Conservation (phyloP, 2,888 invertebrate species). For the Volucella inflata region DNA sequence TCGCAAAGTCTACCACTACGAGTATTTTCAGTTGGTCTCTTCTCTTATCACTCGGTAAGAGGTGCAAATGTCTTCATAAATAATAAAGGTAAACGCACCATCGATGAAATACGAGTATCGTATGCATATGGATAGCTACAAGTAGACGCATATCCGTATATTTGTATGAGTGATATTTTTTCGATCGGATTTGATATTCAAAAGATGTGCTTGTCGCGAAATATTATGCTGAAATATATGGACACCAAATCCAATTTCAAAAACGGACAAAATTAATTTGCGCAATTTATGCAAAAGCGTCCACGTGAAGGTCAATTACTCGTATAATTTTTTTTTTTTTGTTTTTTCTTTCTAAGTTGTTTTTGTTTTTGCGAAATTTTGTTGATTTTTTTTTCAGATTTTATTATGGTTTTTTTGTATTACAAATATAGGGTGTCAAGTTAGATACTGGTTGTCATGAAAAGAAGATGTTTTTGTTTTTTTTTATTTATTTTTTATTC, state of each 20-base stretch:
- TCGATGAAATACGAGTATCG: not conserved
- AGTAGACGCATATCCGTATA: not conserved
- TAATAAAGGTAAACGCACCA: conserved; percentile 9
- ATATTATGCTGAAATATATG: not conserved
- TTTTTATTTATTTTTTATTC: too few relatives aligned
- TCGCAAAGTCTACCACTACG: conserved; percentile 43
- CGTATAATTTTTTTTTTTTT: too few relatives aligned
- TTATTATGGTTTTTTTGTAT: too few relatives aligned
- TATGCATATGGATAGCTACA: not conserved
- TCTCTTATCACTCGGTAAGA: not conserved
- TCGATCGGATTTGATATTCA: conserved; percentile 40
- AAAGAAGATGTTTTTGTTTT: too few relatives aligned
- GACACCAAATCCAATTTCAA: not conserved
- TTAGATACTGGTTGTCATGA: too few relatives aligned
- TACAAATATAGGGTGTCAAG: too few relatives aligned
- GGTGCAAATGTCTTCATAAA: conserved; percentile 2
- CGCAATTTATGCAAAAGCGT: conserved; percentile 1
- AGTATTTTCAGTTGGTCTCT: conserved; percentile 25
- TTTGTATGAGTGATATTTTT: not conserved
- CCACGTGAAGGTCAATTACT: too few relatives aligned
- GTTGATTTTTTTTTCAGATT: too few relatives aligned
- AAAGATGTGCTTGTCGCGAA: conserved; percentile 8
- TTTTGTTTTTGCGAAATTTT: too few relatives aligned
- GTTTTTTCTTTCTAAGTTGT: too few relatives aligned
- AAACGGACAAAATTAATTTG: conserved; percentile 1